Conservation (phyloP, 2,888 invertebrate genomes). For the Luperina testacea region DNA sequence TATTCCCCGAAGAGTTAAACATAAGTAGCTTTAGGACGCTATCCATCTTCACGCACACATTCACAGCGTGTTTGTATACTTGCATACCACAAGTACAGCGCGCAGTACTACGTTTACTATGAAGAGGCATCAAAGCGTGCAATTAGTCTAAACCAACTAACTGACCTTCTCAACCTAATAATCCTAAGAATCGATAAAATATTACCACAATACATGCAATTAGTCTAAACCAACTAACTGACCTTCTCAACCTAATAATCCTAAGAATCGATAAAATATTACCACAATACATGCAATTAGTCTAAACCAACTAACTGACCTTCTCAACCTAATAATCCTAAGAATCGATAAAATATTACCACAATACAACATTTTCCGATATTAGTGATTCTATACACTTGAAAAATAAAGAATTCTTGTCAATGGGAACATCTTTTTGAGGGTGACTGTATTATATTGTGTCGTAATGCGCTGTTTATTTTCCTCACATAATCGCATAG, state of each 20-base stretch:
- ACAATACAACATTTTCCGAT: not conserved
- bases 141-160: not conserved
- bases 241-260: not conserved
- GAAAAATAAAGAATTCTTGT: too few species aligned
- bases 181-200: not conserved
- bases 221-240: not conserved
- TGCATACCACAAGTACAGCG: not conserved
- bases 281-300: not conserved
- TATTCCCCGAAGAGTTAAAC: not conserved
- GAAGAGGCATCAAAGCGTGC: not conserved
- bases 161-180: not conserved
- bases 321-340: not conserved
- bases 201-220: not conserved
- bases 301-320: not conserved
- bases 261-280: not conserved
- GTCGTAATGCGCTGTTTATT: not conserved
- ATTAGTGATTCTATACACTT: not conserved
- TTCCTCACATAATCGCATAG: not conserved
- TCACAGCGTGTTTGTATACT: not conserved
- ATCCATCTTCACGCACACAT: not conserved
- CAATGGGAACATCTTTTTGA: not conserved
- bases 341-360: not conserved
- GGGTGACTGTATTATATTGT: too few species aligned
- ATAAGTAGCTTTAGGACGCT: not conserved
- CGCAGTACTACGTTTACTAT: not conserved